phyloP scores from a whole-genome alignment of 2,888 invertebrate genomes.

The Villa cingulata region DNA sequence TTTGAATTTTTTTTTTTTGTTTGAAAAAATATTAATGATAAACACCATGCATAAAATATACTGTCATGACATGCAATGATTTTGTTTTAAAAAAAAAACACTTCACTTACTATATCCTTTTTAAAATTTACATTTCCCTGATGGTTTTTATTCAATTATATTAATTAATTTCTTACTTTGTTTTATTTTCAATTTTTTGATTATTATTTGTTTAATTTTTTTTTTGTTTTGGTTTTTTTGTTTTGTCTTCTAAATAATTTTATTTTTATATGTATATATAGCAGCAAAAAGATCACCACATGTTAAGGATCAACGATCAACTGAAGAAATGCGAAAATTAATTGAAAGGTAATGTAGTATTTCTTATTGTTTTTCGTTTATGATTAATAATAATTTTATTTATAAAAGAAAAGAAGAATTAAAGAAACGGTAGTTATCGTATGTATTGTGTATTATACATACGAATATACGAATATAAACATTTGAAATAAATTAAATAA shows the following conservation, averaged over 20 bases:
- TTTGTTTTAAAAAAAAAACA: no score
- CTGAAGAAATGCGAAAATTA: slow-evolving; percentile 94
- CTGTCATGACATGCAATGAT: no score
- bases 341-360: slow-evolving; percentile 78
- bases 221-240: neutral
- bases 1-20: no score
- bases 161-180: neutral
- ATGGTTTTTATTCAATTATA: no score
- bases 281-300: slow-evolving; percentile 51
- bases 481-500: slow-evolving; percentile 12
- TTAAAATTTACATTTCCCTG: no score
- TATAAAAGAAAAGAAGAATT: no score
- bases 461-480: no score
- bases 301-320: slow-evolving; percentile 83
- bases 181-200: neutral
- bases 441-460: neutral
- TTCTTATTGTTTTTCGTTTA: no score
- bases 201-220: neutral
- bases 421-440: neutral
- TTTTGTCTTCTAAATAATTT: slow-evolving; percentile 3
- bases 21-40: no score
- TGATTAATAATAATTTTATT: neutral
- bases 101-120: no score
- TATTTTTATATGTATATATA: slow-evolving; percentile 18
- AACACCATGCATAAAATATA: no score